Conservation (phyloP, 2,888 invertebrate genomes). For the Spodoptera picta region DNA sequence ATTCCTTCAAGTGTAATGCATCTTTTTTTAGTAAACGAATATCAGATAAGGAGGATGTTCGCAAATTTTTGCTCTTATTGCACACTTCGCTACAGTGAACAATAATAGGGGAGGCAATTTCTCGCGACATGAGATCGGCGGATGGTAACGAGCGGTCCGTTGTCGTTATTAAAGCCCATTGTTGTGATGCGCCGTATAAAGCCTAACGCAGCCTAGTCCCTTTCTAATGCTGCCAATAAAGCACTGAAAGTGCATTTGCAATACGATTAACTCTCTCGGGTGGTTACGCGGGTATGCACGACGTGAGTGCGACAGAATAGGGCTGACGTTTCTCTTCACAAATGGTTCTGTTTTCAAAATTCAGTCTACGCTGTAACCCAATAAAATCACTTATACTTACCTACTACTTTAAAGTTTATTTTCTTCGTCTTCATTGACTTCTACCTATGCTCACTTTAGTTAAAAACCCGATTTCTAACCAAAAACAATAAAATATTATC, state of each 20-base stretch:
- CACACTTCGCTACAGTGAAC: conserved; percentile 69
- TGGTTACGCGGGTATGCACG: conserved; percentile 53
- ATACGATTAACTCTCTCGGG: conserved; percentile 65
- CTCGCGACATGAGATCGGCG: conserved; percentile 74
- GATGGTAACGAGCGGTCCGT: conserved; percentile 77
- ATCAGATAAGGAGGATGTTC: conserved; percentile 68
- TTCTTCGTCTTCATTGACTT: too few relatives aligned
- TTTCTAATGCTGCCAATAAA: conserved; percentile 82
- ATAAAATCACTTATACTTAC: too few relatives aligned
- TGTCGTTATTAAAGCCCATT: conserved; percentile 82
- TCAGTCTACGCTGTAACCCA: too few relatives aligned
- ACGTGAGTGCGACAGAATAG: conserved; percentile 49
- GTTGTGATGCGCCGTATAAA: conserved; percentile 81
- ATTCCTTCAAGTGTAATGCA: conserved; percentile 30
- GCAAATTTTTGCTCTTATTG: conserved; percentile 76
- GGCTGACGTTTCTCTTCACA: conserved; percentile 32
- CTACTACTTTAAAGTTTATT: too few relatives aligned
- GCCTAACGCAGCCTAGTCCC: conserved; percentile 69
- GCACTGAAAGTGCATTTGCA: conserved; percentile 77
- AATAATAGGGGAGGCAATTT: conserved; percentile 78
- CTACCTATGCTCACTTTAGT: too few relatives aligned
- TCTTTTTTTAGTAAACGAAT: conserved; percentile 56
- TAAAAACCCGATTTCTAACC: neutral
- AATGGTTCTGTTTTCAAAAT: neutral
- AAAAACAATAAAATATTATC: neutral